phyloP scores from a whole-genome alignment of 2,113 vertebrate genomes.

The Ardeotis arabs region DNA sequence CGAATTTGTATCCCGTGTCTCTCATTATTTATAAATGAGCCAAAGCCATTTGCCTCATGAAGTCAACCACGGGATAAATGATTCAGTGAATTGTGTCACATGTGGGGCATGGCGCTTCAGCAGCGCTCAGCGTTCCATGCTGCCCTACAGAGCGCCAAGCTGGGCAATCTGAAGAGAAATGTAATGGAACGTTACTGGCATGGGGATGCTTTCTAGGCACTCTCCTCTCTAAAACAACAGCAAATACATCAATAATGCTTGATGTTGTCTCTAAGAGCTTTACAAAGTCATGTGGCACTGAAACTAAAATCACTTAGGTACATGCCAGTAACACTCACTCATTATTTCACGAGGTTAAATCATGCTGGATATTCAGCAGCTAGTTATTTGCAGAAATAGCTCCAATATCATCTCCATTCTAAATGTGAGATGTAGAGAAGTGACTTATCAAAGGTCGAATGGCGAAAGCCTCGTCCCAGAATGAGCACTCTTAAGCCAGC shows the following conservation, averaged over 20 bases:
- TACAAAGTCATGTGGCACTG: not conserved
- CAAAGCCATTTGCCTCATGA: slow-evolving; percentile 12
- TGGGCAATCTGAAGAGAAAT: not conserved
- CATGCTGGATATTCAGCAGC: not conserved
- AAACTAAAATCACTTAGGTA: not conserved
- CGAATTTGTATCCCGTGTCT: not conserved
- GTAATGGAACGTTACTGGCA: not conserved
- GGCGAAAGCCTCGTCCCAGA: not conserved
- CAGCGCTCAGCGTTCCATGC: not conserved
- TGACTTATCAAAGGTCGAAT: not conserved
- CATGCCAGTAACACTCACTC: not conserved
- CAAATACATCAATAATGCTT: not conserved
- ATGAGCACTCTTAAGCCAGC: not conserved
- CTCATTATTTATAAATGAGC: not conserved
- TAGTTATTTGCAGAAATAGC: not conserved
- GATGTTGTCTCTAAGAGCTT: not conserved
- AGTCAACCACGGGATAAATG: not conserved
- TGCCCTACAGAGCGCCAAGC: not conserved
- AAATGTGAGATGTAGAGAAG: not conserved
- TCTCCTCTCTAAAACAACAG: not conserved
- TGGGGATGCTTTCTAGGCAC: not conserved
- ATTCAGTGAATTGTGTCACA: not conserved
- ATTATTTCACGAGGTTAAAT: not conserved
- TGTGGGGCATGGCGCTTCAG: not conserved
- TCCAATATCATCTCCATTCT: not conserved